These are phyloP conservation scores for Cheilinus undulatus DNA, from an alignment of 2,113 vertebrate genomes.

Conservation along the genomic window DNA sequence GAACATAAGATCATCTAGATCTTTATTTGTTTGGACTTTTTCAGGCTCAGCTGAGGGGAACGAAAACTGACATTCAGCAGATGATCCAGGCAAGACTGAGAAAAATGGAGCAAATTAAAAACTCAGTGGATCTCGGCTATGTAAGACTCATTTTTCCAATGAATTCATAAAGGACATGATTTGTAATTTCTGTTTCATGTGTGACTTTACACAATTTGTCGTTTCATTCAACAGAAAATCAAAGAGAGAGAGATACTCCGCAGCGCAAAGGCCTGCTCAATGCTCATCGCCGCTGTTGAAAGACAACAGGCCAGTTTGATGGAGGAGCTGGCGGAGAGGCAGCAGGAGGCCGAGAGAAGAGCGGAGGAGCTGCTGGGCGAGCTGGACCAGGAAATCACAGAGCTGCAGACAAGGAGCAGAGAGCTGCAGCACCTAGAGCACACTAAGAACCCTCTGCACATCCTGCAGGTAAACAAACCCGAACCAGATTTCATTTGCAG, in stretches of 20 bases:
- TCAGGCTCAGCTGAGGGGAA: slow-evolving; percentile 47
- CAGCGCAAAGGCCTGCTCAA: slow-evolving; percentile 8
- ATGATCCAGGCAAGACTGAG: slow-evolving; percentile 44
- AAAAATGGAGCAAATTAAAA: slow-evolving; percentile 60
- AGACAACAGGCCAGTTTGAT: background rate
- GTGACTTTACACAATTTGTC: too few species aligned
- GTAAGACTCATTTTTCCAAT: slow-evolving; percentile 25
- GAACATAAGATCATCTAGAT: too few species aligned
- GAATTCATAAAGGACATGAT: background rate
- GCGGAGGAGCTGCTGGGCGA: slow-evolving; percentile 9
- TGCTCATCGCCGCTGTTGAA: slow-evolving; percentile 29
- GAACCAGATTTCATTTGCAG: too few species aligned
- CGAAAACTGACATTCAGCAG: slow-evolving; percentile 10
- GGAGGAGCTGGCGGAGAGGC: slow-evolving; percentile 41
- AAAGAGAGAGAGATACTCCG: slow-evolving; percentile 25
- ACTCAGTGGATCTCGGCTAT: slow-evolving; percentile 31
- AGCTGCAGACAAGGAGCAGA: slow-evolving; percentile 33
- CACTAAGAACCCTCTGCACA: slow-evolving; percentile 47
- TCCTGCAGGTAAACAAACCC: slow-evolving; percentile 50
- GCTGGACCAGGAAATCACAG: slow-evolving; percentile 51
- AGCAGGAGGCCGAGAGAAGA: slow-evolving; percentile 6
- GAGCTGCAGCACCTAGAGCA: slow-evolving; percentile 54
- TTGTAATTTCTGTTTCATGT: background rate
- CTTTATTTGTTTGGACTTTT: background rate
- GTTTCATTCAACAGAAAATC: slow-evolving; percentile 18